Evolutionary conservation across 2,888 invertebrate genomes (phyloP).

Genomic region (Selenia dentaria): DNA sequence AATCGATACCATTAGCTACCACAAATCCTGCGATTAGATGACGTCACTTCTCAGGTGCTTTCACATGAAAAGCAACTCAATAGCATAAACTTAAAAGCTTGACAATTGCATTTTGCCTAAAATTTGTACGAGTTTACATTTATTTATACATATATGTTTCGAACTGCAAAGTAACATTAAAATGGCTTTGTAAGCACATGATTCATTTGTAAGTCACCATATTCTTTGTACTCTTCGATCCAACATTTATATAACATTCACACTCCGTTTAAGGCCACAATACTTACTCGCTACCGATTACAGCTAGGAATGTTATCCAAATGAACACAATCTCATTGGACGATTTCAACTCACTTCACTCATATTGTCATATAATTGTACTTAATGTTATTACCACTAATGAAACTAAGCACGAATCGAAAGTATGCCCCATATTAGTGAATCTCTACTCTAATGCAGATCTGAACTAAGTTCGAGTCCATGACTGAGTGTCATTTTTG

Average conservation of each 20-base stretch:
- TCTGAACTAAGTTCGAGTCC: no score
- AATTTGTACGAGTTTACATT: no score
- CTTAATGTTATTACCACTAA: not conserved
- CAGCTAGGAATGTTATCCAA: slow-evolving; percentile 46
- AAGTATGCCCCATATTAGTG: no score
- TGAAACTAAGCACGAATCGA: not conserved
- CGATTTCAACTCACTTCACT: slow-evolving; percentile 7
- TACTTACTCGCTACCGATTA: slow-evolving; percentile 31
- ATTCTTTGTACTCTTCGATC: slow-evolving; percentile 65
- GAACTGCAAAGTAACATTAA: not conserved
- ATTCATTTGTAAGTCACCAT: slow-evolving; percentile 27
- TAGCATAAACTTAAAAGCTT: no score
- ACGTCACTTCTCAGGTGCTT: no score
- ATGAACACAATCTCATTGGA: slow-evolving; percentile 9
- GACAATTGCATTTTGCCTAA: no score
- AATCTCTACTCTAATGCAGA: no score
- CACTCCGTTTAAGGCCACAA: slow-evolving; percentile 45
- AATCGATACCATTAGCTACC: no score
- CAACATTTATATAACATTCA: slow-evolving; percentile 13
- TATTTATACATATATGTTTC: no score
- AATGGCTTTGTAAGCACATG: slow-evolving; percentile 29
- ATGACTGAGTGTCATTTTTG: no score
- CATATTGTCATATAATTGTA: not conserved
- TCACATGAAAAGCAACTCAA: no score
- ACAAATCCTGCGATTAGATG: no score